phyloP scores from a whole-genome alignment of 2,888 invertebrate species.

The Pseudanteris insignis region DNA sequence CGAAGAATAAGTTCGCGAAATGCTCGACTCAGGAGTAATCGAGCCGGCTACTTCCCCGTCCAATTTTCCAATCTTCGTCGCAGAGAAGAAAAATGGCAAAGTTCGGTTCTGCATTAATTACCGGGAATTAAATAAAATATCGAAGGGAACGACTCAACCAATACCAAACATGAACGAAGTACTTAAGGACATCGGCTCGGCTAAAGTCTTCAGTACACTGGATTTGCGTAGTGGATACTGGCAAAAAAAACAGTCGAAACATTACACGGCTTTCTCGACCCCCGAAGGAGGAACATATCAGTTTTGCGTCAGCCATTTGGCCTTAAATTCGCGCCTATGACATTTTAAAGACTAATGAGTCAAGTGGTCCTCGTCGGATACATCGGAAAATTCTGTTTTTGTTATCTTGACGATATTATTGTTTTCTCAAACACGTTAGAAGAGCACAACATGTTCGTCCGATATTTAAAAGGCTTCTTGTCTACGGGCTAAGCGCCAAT shows the following conservation, averaged over 20 bases:
- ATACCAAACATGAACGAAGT: conserved; percentile 47
- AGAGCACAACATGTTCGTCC: conserved; percentile 1
- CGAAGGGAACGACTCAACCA: conserved; percentile 36
- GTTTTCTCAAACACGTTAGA: neutral
- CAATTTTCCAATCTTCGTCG: conserved; percentile 40
- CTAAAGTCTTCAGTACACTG: conserved; percentile 47
- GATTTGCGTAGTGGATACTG: conserved; percentile 48
- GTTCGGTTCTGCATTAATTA: conserved; percentile 13
- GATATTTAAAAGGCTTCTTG: neutral
- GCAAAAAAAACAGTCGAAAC: conserved; percentile 44
- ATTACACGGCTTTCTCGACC: conserved; percentile 5
- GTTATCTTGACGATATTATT: too few species aligned
- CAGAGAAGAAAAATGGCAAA: too few species aligned
- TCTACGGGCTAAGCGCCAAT: neutral
- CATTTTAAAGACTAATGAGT: conserved; percentile 4
- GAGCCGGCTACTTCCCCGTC: conserved; percentile 1
- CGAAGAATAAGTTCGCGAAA: conserved; percentile 6
- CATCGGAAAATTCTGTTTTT: neutral
- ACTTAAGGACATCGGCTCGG: conserved; percentile 48
- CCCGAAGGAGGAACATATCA: conserved; percentile 1
- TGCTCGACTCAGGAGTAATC: conserved; percentile 4
- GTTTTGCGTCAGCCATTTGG: conserved; percentile 4
- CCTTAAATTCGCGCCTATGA: neutral
- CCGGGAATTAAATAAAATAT: conserved; percentile 47
- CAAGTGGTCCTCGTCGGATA: conserved; percentile 1